Evolutionary conservation across 2,797 vertebrate genomes (phyloP), one percentile per base, ranked within the genome.

Genomic region (Cottoperca gobio): DNA sequence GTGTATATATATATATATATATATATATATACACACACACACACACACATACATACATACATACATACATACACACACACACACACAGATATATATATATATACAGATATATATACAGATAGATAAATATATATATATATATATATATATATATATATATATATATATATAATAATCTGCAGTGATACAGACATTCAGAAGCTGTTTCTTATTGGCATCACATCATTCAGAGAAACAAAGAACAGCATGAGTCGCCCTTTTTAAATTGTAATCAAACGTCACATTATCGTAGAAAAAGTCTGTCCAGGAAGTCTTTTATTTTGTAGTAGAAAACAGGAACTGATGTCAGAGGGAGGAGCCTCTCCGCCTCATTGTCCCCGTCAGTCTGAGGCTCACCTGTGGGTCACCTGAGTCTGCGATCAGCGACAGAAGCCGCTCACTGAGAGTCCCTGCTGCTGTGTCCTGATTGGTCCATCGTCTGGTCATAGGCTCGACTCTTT

Each of bases 401-500:
- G 3, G 45, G 45, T 46, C 23, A 50, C 48, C 58, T 37, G 19
- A 24, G 26, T 43, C 11, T 43, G 16, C 6, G 0, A 6, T n/a
- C 39, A 17, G 49, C 57, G 64, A 53, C 45, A 16, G 28, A 24
- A 39, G 11, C 33, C 10, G 14, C 40, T 69, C 39, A 23, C 39
- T 13, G 37, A 53, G 66, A 79, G 76, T 77, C 50, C 64, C 5
- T 16, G 57, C 61, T 16, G 57, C 61, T 74, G 21, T 8, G 8
- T 31, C 53, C 73, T 21, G 85, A 76, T 31, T 23, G 89, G 92
- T 88, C 89, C 88, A 91, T 83, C 24, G 91, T 92, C 94, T 84
- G 88, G 95, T 98, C 97, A 98, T 97, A 98, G 96, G 79, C 97
- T 97, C 64, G 97, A 97, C 94, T 98, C 97, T 95, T 98, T 98